Evolutionary conservation across 2,113 vertebrate genomes (phyloP).

Genomic region (Osmerus eperlanus): DNA sequence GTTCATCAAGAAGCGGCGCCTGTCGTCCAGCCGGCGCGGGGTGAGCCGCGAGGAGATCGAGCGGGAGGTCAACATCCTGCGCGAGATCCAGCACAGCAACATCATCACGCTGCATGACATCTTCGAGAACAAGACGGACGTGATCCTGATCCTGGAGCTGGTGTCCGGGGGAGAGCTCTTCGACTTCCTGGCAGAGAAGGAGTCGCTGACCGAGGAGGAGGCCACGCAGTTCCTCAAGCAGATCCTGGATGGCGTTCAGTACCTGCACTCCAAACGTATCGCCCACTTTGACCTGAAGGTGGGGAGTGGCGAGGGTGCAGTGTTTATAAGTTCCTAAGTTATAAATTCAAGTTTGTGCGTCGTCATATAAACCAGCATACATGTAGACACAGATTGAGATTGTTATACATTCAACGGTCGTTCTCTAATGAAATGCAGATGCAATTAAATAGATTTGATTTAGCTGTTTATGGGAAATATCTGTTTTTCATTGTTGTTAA

Average conservation of each 20-base stretch:
- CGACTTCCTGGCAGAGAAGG: conserved; percentile 95
- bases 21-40: conserved; percentile 90
- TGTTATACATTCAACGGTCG: neutral
- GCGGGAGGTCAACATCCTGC: conserved; percentile 93
- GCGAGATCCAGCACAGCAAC: conserved; percentile 96
- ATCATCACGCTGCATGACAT: conserved; percentile 97
- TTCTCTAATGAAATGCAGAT: neutral
- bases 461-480: neutral
- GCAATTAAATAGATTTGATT: no score
- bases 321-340: no score
- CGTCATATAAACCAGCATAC: no score
- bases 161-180: conserved; percentile 94
- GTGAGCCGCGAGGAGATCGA: conserved; percentile 97
- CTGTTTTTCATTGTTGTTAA: neutral
- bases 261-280: conserved; percentile 92
- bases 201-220: conserved; percentile 93
- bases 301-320: conserved; percentile 17
- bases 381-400: neutral
- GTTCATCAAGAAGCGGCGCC: conserved; percentile 95
- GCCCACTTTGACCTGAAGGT: conserved; percentile 98
- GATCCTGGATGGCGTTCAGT: conserved; percentile 93
- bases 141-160: conserved; percentile 96
- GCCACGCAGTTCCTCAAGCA: conserved; percentile 97
- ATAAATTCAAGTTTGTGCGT: no score
- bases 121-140: conserved; percentile 96